phyloP scores from a whole-genome alignment of 2,113 vertebrate genomes.

The Microcebus griseorufus region DNA sequence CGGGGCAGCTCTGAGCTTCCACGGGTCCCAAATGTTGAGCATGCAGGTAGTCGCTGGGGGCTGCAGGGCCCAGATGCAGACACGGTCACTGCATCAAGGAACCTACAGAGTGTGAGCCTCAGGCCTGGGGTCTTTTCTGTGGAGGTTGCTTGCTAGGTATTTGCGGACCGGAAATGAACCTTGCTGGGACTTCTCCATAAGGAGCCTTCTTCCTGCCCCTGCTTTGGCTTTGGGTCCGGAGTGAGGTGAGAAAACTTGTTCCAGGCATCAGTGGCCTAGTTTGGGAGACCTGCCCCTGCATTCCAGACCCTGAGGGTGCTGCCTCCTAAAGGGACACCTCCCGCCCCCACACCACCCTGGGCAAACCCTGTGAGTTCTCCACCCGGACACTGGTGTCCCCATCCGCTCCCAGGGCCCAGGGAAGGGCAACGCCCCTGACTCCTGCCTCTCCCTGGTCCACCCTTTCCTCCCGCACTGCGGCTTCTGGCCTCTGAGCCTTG shows the following conservation, averaged over 20 bases:
- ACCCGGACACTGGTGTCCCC: background rate
- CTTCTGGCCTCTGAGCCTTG: background rate
- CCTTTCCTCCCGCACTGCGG: too few species aligned
- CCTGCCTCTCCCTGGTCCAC: too few species aligned
- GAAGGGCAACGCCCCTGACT: background rate
- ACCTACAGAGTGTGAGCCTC: background rate
- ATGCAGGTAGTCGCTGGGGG: fast-evolving
- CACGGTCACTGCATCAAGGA: fast-evolving
- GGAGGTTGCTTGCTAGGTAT: background rate
- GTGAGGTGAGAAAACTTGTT: background rate
- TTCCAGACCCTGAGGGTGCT: background rate
- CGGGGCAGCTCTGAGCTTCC: background rate
- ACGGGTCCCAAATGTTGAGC: fast-evolving
- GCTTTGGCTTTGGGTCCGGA: background rate
- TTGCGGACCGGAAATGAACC: background rate
- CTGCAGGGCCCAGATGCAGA: fast-evolving
- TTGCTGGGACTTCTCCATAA: background rate
- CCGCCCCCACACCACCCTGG: background rate
- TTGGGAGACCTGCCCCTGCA: background rate
- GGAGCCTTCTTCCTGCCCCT: background rate
- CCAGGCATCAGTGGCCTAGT: background rate
- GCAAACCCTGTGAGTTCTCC: background rate
- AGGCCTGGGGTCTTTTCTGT: background rate
- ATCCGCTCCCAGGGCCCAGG: fast-evolving
- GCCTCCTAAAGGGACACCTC: background rate